Conservation (phyloP, 2,113 vertebrate genomes). For the Nibea albiflora region DNA sequence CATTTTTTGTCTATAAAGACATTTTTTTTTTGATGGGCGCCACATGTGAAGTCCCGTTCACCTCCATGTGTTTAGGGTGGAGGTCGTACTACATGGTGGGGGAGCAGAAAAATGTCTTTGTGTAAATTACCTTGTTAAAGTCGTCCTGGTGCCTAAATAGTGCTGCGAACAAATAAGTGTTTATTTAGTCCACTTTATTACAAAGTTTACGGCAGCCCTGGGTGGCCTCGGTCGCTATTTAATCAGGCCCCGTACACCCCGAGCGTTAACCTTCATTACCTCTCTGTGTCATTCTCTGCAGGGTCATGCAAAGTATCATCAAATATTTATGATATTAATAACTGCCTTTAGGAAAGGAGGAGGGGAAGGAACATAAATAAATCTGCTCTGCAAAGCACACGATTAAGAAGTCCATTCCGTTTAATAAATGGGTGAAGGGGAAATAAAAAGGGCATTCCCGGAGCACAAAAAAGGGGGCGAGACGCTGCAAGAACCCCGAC, state of each 20-base stretch:
- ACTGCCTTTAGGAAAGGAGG: slow-evolving; percentile 75
- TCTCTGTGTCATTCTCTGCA: slow-evolving; percentile 66
- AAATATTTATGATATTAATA: slow-evolving; percentile 85
- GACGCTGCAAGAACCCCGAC: background rate
- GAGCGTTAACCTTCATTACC: slow-evolving; percentile 78
- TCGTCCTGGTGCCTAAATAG: slow-evolving; percentile 17
- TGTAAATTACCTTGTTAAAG: slow-evolving; percentile 58
- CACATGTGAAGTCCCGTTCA: background rate
- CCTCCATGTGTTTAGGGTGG: background rate
- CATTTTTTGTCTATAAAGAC: too few relatives aligned
- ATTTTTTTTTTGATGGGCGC: too few relatives aligned
- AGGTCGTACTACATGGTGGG: background rate
- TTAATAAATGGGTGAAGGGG: slow-evolving; percentile 70
- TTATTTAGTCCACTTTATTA: slow-evolving; percentile 68
- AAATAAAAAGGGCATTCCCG: slow-evolving; percentile 50
- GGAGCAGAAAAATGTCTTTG: slow-evolving; percentile 21
- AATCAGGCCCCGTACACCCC: slow-evolving; percentile 67
- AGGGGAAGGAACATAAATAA: slow-evolving; percentile 73
- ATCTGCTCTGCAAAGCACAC: slow-evolving; percentile 66
- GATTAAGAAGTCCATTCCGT: slow-evolving; percentile 73
- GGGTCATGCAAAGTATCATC: slow-evolving; percentile 81
- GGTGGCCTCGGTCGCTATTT: slow-evolving; percentile 65
- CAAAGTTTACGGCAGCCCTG: slow-evolving; percentile 57
- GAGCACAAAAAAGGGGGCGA: slow-evolving; percentile 2
- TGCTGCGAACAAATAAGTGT: slow-evolving; percentile 33